Base-by-base conservation (phyloP, 2,888 invertebrate species). In the Chrysodeixis includens region DNA sequence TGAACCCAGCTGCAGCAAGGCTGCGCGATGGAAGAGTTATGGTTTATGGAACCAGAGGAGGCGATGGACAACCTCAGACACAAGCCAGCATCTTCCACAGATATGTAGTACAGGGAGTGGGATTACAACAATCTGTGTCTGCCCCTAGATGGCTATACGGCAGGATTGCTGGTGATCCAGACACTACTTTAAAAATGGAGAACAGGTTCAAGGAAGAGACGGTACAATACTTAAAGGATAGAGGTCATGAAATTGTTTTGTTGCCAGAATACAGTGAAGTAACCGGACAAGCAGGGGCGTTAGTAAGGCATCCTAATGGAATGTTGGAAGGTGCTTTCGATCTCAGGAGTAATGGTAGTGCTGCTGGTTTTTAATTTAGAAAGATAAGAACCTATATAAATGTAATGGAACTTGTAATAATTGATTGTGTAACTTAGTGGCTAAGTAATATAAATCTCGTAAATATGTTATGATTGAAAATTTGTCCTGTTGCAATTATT, bases 1-100 rank as follows among this genome's bases (percentile, higher is more conserved):
- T 94, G 32, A 94, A 92, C 60, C 90, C 93, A 14, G 92, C 93
- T 55, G 93, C 90, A 26, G 94, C 93, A 26, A 84, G 84, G 54
- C 79, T 94, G 20, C 82, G 87, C n/a, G 94, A 94, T 81, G 93
- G 93, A n/a, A 86, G 94, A 40, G 54, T 90, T 5, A 85, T 94
- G 81, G 57, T 94, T 30, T 94, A 93, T 69, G 94, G 94, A 1
- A 93, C 93, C 10, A 86, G 89, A 69, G 94, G 94, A 22, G 94
- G 94, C 8, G 93, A 94, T 74, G 94, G 93, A 0, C 94, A 94
- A 64, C 82, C 93, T 6, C 94, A 94, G 79, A 93, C 90, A 4
- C 94, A 94, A 83, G 90, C 94, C 22, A 90, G 92, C 0, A 86
- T 94, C n/a, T 94, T 94, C 62, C 93, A 94, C 59, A 87, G 93